Evolutionary conservation across 2,113 vertebrate genomes (phyloP), one percentile per base, ranked within the genome.

Genomic region (Toxotes chatareus): DNA sequence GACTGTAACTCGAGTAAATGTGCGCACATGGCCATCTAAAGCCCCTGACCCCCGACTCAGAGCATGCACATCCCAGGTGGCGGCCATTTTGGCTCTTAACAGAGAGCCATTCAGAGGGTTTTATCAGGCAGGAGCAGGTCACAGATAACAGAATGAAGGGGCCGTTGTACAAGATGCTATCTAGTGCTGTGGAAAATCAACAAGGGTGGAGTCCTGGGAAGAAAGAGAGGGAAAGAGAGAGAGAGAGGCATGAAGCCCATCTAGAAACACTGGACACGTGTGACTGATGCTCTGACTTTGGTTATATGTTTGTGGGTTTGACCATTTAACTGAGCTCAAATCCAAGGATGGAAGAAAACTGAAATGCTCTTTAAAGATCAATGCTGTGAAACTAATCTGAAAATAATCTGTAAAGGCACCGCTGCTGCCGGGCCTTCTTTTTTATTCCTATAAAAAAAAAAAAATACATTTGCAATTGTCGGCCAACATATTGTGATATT

Each of bases 131-230:
- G 72, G 64, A 87, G 68, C 82, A 86, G 82, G 84, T 84, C 91
- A 88, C 31, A 76, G 86, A 91, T 89, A 89, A 88, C n/a, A 74
- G 76, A 56, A 87, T 83, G 86, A 89, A 92, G 79, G 74, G 72
- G 51, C 36, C 21, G 57, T 82, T 91, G 80, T 86, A 69, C 5
- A 12, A 75, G 72, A 88, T 56, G 73, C 73, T 27, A 75, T 76
- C 65, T 44, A 38, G 27, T 23, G 59, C 80, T 79, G 80, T 66
- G 73, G 69, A 84, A 88, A 91, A 91, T 91, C 86, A 90, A 92
- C 89, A 81, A 77, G 69, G 79, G 75, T 32, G 82, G 80, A 79
- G 81, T 51, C 53, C 72, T 61, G 71, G 70, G 73, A 79, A 3
- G 60, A 74, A 5, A 61, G 51, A 72, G 27, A 32, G 8, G 11